Conservation (phyloP, 2,888 invertebrate species). For the Apoda limacodes region DNA sequence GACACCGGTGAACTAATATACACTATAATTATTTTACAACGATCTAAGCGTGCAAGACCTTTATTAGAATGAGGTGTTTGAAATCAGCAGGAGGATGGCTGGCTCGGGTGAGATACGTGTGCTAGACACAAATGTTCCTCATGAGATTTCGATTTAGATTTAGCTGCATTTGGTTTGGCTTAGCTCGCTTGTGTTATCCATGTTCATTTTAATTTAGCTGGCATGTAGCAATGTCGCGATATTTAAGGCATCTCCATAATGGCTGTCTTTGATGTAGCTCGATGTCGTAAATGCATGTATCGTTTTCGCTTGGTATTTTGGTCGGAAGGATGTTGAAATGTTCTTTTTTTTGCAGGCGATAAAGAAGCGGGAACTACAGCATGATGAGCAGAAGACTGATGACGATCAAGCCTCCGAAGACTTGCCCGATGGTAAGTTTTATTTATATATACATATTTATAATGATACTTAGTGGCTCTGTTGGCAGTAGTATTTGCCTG, state of each 20-base stretch:
- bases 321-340: slow-evolving; percentile 23
- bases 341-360: slow-evolving; percentile 50
- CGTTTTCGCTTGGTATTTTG: slow-evolving; percentile 22
- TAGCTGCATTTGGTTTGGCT: slow-evolving; percentile 47
- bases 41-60: slow-evolving; percentile 35
- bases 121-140: slow-evolving; percentile 42
- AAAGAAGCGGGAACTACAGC: slow-evolving; percentile 54
- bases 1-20: slow-evolving; percentile 45
- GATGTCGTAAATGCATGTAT: slow-evolving; percentile 21
- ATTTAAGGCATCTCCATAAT: slow-evolving; percentile 27
- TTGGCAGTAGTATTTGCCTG: too few relatives aligned
- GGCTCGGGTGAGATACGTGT: slow-evolving; percentile 60
- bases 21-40: too few relatives aligned
- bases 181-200: slow-evolving; percentile 42
- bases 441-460: too few relatives aligned
- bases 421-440: slow-evolving; percentile 51
- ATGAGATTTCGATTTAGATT: slow-evolving; percentile 62
- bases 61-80: slow-evolving; percentile 64
- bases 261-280: slow-evolving; percentile 30
- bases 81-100: slow-evolving; percentile 65
- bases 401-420: slow-evolving; percentile 50
- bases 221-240: slow-evolving; percentile 31
- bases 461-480: too few relatives aligned
- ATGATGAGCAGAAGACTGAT: slow-evolving; percentile 57
- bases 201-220: slow-evolving; percentile 28